Percentiles rank a stretch among this genome's conserved stretches.
These are phyloP conservation scores for Euwallacea fornicatus DNA, from an alignment of 1,140 invertebrate species.

Conservation along the genomic window DNA sequence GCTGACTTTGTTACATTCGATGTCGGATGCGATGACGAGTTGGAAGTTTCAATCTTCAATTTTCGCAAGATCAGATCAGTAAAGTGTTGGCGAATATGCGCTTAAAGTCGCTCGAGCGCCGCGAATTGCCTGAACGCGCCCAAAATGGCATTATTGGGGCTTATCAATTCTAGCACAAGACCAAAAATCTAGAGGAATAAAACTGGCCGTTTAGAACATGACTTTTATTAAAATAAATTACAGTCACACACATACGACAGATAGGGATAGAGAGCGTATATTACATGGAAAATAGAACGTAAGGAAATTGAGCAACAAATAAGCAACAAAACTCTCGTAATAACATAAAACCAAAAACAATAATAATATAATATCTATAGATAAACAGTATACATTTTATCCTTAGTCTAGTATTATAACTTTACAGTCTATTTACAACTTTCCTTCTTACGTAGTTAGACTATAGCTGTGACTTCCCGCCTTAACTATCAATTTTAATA, in stretches of 20 bases:
- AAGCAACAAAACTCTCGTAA: constrained; percentile 54
- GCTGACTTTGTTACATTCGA: too few species aligned
- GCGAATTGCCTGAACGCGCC: too few species aligned
- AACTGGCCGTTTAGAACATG: constrained; percentile 42
- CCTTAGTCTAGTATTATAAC: constrained; percentile 51
- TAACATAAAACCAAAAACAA: constrained; percentile 51
- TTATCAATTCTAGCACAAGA: not conserved
- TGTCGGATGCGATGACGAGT: too few species aligned
- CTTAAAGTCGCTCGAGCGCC: too few species aligned
- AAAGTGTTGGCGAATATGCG: too few species aligned
- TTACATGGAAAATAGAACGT: constrained; percentile 50
- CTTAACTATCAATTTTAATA: too few species aligned
- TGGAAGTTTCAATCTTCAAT: too few species aligned
- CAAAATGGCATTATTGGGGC: too few species aligned
- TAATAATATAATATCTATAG: constrained; percentile 45
- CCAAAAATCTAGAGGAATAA: not conserved
- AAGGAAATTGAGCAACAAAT: constrained; percentile 55
- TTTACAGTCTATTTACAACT: constrained; percentile 52
- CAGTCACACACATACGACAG: constrained; percentile 55
- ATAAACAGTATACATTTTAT: constrained; percentile 54
- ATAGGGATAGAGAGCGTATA: constrained; percentile 46
- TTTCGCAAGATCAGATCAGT: too few species aligned
- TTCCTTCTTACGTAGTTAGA: constrained; percentile 2
- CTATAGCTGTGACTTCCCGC: not conserved
- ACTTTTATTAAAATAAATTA: constrained; percentile 58